Base-by-base conservation (phyloP, 2,797 vertebrate species). In the Enoplosus armatus region DNA sequence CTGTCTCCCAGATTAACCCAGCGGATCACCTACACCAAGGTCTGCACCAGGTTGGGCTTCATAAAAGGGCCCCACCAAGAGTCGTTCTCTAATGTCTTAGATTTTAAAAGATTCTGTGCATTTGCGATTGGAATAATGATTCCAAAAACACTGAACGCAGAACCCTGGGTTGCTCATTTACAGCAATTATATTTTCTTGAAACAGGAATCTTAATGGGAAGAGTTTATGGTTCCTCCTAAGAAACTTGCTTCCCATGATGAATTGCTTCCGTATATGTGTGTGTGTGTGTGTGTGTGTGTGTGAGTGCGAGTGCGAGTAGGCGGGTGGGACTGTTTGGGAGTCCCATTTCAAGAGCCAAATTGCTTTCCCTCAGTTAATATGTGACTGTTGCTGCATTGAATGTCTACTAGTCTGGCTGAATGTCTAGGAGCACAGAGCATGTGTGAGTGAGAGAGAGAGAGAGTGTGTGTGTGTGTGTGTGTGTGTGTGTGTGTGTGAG, bases 1-100 rank as follows among this genome's bases (percentile, higher is more conserved):
- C 90, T 93, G 91, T 91, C 72, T 10, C 72, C 80, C 88, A 89
- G 89, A 92, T 93, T 92, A 92, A 87, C 87, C 84, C 82, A 75
- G 80, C 53, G 20, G 85, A 90, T 88, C 87, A 82, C 77, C 81
- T 82, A 74, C 79, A 80, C 77, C 1, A 8, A 70, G 72, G 87
- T 72, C 79, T 80, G 65, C 51, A 27, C 55, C 20, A 48, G 75
- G 75, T 77, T 74, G 70, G 56, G 74, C 76, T 72, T 75, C 66
- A 64, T 35, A 50, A 83, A 50, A 53, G 26, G 61, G 29, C 64
- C 64, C 65, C 70, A 72, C 53, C 22, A 48, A 72, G 16, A 79
- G 45, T 20, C 0, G 3, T 18, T 51, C 48, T 69, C 35, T 29
- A 33, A 69, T 59, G 54, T 68, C 31, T 61, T 37, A 22, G 55